phyloP scores from a whole-genome alignment of 2,113 vertebrate species.

The Mormyrus lacerda region DNA sequence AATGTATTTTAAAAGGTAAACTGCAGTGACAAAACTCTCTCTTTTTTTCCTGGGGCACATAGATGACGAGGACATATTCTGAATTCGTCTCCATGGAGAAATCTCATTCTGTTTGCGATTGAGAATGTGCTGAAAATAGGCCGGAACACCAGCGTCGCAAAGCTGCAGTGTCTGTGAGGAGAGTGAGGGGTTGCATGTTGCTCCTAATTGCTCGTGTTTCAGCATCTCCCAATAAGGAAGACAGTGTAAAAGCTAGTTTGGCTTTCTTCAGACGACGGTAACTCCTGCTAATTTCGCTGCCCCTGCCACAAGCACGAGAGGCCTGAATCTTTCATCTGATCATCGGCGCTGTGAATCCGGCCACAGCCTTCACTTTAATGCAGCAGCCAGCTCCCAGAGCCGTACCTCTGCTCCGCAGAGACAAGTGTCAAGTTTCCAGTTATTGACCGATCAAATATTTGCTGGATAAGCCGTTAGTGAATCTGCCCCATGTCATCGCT shows the following conservation, averaged over 20 bases:
- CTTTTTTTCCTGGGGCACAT: not conserved
- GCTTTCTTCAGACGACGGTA: not conserved
- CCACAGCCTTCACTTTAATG: not conserved
- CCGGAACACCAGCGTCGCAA: not conserved
- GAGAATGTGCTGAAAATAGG: not conserved
- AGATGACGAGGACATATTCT: conserved; percentile 7
- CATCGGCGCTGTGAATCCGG: not conserved
- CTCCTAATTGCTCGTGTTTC: not conserved
- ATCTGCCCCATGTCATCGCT: not conserved
- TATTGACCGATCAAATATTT: not conserved
- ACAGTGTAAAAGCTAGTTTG: not conserved
- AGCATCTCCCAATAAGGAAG: not conserved
- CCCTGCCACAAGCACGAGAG: no score
- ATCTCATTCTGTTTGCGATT: not conserved
- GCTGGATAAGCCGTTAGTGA: not conserved
- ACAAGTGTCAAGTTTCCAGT: not conserved
- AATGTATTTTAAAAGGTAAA: not conserved
- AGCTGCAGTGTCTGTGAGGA: not conserved
- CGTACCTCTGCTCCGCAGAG: not conserved
- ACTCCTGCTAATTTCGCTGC: not conserved
- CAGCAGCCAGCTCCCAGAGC: not conserved
- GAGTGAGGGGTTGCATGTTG: not conserved
- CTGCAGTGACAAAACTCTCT: not conserved
- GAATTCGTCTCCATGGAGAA: not conserved
- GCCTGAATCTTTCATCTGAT: not conserved